Conservation (phyloP, 1,140 invertebrate genomes). For the Orchesella cincta region DNA sequence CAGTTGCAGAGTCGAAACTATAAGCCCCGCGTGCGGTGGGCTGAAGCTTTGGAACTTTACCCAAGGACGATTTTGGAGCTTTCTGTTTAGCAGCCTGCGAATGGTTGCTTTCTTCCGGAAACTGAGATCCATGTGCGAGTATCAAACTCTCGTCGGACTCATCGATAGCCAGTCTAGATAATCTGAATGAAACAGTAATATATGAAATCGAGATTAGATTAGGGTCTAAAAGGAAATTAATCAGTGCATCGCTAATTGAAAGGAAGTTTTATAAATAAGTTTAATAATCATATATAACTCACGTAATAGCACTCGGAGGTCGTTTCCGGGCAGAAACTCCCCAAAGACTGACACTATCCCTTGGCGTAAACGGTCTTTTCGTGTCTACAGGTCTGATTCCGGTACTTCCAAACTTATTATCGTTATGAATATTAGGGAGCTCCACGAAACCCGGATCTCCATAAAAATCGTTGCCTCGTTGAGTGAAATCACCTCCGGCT, state of each 20-base stretch:
- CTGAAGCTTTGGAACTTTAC: conserved; percentile 13
- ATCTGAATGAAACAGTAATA: conserved; percentile 52
- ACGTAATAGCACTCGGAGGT: conserved; percentile 78
- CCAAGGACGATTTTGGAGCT: conserved; percentile 15
- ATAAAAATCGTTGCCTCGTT: background rate
- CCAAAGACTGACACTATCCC: conserved; percentile 73
- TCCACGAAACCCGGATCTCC: background rate
- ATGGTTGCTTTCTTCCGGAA: background rate
- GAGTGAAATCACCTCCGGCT: background rate
- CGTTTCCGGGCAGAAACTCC: conserved; percentile 63
- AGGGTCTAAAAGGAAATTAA: background rate
- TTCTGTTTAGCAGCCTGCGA: background rate
- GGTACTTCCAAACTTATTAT: background rate
- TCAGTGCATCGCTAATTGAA: background rate
- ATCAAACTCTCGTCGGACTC: conserved; percentile 33
- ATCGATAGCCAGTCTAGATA: conserved; percentile 50
- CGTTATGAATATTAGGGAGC: background rate
- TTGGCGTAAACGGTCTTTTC: conserved; percentile 75
- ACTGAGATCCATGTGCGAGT: background rate
- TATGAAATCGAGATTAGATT: background rate
- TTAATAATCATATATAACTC: conserved; percentile 46
- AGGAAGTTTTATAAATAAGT: background rate
- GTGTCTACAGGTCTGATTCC: conserved; percentile 65
- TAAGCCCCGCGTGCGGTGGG: background rate
- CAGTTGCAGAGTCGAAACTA: conserved; percentile 20